Conservation (phyloP, 35 echinoderm and acorn worm species). For the Ophiothrix spiculata region DNA sequence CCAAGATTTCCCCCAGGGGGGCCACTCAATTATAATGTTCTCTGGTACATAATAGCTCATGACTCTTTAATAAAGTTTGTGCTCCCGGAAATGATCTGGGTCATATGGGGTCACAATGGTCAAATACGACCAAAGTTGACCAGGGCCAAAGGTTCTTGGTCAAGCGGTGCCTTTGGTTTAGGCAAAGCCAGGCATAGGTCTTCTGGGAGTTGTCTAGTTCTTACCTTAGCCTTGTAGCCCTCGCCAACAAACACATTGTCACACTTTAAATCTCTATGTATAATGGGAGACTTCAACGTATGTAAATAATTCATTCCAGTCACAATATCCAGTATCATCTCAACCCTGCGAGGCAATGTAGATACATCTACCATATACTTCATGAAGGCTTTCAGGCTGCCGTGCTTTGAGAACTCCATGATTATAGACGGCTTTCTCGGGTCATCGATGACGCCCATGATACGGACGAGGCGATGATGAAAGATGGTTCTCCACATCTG, state of each 20-base stretch:
- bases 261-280: neutral
- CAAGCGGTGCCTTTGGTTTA: too few species aligned
- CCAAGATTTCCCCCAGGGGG: too few species aligned
- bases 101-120: too few species aligned
- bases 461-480: neutral
- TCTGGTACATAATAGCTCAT: too few species aligned
- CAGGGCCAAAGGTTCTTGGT: too few species aligned
- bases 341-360: neutral
- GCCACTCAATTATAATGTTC: too few species aligned
- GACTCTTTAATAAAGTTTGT: too few species aligned
- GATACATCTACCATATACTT: neutral
- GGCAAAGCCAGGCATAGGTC: too few species aligned
- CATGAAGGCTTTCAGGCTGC: neutral
- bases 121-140: too few species aligned
- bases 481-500: neutral
- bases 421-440: neutral
- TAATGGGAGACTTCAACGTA: neutral
- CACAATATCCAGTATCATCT: neutral
- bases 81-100: too few species aligned
- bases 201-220: too few species aligned
- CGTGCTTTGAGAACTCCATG: neutral
- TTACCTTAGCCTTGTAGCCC: neutral
- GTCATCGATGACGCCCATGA: neutral
- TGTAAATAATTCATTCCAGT: neutral
- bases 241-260: neutral